Conservation (phyloP, 1,140 invertebrate species). For the Heliconius eleuchia region DNA sequence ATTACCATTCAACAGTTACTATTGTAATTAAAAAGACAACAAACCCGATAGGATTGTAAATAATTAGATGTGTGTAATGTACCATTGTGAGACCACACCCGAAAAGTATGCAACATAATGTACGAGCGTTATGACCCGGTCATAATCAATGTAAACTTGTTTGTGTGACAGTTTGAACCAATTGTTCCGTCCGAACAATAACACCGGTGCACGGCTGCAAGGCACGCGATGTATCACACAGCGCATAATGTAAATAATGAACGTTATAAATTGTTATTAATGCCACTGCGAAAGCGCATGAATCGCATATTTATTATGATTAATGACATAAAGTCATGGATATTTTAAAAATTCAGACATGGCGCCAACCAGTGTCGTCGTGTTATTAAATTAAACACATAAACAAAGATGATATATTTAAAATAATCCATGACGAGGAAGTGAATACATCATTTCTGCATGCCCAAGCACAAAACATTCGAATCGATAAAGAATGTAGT, state of each 20-base stretch:
- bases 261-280: conserved; percentile 67
- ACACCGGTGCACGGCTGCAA: conserved; percentile 50
- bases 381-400: conserved; percentile 4
- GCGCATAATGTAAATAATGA: conserved; percentile 45
- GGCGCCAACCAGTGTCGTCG: conserved; percentile 27
- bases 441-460: conserved; percentile 76
- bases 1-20: background rate
- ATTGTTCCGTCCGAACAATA: conserved; percentile 38
- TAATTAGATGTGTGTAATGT: background rate
- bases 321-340: conserved; percentile 66
- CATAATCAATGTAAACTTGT: conserved; percentile 29
- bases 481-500: conserved; percentile 56
- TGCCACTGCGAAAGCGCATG: conserved; percentile 71
- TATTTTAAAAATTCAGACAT: conserved; percentile 53
- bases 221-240: conserved; percentile 51
- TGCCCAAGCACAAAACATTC: conserved; percentile 78
- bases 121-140: conserved; percentile 16
- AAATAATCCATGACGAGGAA: conserved; percentile 62
- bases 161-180: conserved; percentile 33
- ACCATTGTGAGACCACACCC: background rate
- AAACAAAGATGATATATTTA: conserved; percentile 36
- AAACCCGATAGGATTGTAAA: background rate
- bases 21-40: background rate
- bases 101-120: background rate
- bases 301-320: conserved; percentile 71